A percentile compares a stretch with the other conserved stretches of the same genome.
These are phyloP conservation scores for Cataglyphis cursor DNA, from an alignment of 2,888 invertebrate species.

Conservation along the genomic window DNA sequence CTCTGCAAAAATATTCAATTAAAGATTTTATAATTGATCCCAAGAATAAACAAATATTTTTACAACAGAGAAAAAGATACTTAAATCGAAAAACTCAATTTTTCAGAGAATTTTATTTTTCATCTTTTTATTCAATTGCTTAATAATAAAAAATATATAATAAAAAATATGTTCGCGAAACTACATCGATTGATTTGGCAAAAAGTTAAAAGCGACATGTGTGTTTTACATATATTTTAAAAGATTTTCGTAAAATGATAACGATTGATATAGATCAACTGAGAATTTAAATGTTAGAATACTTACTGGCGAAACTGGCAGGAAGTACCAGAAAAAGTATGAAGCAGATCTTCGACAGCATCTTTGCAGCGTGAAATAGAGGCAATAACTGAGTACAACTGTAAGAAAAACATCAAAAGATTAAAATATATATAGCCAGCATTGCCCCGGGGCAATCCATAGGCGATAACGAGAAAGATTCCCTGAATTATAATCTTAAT, in stretches of 20 bases:
- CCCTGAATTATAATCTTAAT: not conserved
- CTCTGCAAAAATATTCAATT: constrained; percentile 13
- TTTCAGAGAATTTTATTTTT: not conserved
- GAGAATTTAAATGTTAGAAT: not conserved
- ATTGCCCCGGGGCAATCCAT: not conserved
- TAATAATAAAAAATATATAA: not conserved
- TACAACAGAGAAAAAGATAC: not conserved
- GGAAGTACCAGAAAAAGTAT: not conserved
- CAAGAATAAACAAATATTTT: not conserved
- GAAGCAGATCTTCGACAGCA: constrained; percentile 6
- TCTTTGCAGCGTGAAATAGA: not conserved
- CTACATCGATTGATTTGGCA: not conserved
- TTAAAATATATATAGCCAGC: not conserved
- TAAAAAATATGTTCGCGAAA: not conserved
- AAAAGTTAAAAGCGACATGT: not conserved
- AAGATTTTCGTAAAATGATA: not conserved
- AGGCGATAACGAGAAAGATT: not conserved
- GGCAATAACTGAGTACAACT: not conserved
- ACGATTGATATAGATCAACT: not conserved
- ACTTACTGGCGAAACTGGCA: constrained; percentile 21
- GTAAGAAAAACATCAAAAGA: not conserved
- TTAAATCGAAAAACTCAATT: not conserved
- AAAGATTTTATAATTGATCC: not conserved
- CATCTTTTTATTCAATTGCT: not conserved
- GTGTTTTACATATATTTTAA: not conserved